Evolutionary conservation across 1,140 invertebrate species (phyloP).

Genomic region (Scaptodrosophila lebanonensis): DNA sequence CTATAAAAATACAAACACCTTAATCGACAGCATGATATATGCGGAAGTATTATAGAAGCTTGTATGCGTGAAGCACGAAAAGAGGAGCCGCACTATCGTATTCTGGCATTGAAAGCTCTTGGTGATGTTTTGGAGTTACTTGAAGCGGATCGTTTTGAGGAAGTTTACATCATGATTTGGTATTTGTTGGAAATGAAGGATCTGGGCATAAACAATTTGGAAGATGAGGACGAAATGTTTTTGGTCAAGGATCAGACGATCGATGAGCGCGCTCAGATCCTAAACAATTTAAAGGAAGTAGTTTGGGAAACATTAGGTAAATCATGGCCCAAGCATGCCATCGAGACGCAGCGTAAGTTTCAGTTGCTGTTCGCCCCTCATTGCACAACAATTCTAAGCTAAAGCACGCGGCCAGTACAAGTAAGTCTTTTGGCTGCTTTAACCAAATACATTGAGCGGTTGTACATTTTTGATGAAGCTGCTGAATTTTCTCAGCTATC

Average conservation of each 20-base stretch:
- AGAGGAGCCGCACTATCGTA: slow-evolving; percentile 86
- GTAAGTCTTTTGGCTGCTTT: slow-evolving; percentile 84
- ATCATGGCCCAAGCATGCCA: slow-evolving; percentile 85
- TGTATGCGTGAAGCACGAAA: slow-evolving; percentile 89
- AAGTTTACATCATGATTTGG: slow-evolving; percentile 87
- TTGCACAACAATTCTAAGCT: slow-evolving; percentile 82
- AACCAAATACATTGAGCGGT: slow-evolving; percentile 83
- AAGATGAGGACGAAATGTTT: slow-evolving; percentile 57
- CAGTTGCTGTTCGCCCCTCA: slow-evolving; percentile 84
- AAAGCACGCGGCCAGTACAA: slow-evolving; percentile 86
- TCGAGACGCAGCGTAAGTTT: slow-evolving; percentile 85
- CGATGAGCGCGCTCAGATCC: slow-evolving; percentile 82
- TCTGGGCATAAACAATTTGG: slow-evolving; percentile 49
- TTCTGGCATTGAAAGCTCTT: slow-evolving; percentile 84
- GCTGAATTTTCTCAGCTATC: slow-evolving; percentile 66
- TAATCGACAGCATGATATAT: slow-evolving; percentile 75
- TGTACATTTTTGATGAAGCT: slow-evolving; percentile 79
- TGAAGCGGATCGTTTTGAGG: slow-evolving; percentile 84
- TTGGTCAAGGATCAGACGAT: slow-evolving; percentile 77
- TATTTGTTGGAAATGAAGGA: slow-evolving; percentile 81
- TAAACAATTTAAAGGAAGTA: slow-evolving; percentile 85
- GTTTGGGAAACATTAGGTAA: slow-evolving; percentile 88
- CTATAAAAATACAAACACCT: slow-evolving; percentile 86
- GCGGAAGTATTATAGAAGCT: slow-evolving; percentile 80
- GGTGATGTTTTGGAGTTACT: slow-evolving; percentile 86